Base-by-base conservation (phyloP, 1,140 invertebrate species). In the Eumaeus atala region DNA sequence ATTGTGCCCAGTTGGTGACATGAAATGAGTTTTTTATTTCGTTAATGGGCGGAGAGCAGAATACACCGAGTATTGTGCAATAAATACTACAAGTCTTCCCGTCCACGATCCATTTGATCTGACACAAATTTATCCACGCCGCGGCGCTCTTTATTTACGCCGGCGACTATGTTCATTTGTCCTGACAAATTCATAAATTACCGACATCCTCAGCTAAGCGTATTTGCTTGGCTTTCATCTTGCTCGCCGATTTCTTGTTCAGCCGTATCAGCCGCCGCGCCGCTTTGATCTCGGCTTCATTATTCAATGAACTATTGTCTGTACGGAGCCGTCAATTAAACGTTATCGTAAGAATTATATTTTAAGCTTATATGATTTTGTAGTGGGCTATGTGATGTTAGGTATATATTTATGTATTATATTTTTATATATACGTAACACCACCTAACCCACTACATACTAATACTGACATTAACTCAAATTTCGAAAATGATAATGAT, bases 121-220 rank as follows among this genome's bases (percentile, higher is more conserved):
- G 84, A 84, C 79, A 84, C 77, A 76, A 84, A 84, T 87, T 84
- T 84, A 87, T 87, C 79, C 77, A 66, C 74, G 70, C 73, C 67
- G 68, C 70, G 54, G 59, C 50, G 77, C 74, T 76, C 76, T 79
- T 84, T 86, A 84, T 86, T 86, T 82, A 81, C 74, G 70, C 83
- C 70, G 77, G 66, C 75, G 71, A 62, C 74, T 77, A 77, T 76
- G 81, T 74, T 83, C 83, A 80, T 73, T 82, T 82, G 81, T 82
- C 81, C 77, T 83, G 77, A 82, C 84, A 84, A 84, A 87, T 83
- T 84, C 84, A 84, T 87, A 87, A 87, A 87, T 87, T 87, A 87
- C 81, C 80, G 70, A 84, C 83, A 84, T 86, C 84, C 84, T 84
- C 74, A 54, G 67, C 70, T 57, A 59, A 60, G 53, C 59, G 66